These are phyloP conservation scores for Cryptosula pallasiana DNA, from an alignment of 2,888 invertebrate genomes.

Conservation along the genomic window DNA sequence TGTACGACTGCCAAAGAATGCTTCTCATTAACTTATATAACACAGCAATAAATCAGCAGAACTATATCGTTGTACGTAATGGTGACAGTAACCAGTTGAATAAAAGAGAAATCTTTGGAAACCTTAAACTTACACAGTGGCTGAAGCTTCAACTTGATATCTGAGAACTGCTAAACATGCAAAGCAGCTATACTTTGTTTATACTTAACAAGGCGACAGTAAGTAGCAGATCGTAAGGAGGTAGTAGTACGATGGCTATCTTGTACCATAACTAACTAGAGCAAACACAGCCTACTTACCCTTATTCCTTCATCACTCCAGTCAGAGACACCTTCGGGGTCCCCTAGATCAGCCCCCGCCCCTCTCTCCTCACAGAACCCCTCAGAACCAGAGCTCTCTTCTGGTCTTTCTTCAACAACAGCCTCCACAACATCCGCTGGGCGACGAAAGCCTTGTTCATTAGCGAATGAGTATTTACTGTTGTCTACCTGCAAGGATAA, in stretches of 20 bases:
- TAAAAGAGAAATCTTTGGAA: no score
- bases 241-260: no score
- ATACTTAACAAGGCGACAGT: no score
- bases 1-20: no score
- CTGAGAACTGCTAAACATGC: no score
- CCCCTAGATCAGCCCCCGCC: background rate
- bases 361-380: conserved; percentile 74
- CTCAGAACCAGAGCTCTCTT: conserved; percentile 88
- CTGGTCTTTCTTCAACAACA: conserved; percentile 61
- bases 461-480: conserved; percentile 1
- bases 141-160: no score
- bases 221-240: background rate
- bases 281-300: background rate
- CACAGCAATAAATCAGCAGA: no score
- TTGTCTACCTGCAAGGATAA: conserved; percentile 2
- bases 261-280: background rate
- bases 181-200: no score
- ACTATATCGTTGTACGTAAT: no score
- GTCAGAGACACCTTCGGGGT: background rate
- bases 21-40: no score
- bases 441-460: background rate
- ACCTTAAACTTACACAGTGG: no score
- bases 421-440: conserved; percentile 3
- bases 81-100: no score
- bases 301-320: conserved; percentile 13